Conservation (phyloP, 2,888 invertebrate species). For the Dascillus cervinus region DNA sequence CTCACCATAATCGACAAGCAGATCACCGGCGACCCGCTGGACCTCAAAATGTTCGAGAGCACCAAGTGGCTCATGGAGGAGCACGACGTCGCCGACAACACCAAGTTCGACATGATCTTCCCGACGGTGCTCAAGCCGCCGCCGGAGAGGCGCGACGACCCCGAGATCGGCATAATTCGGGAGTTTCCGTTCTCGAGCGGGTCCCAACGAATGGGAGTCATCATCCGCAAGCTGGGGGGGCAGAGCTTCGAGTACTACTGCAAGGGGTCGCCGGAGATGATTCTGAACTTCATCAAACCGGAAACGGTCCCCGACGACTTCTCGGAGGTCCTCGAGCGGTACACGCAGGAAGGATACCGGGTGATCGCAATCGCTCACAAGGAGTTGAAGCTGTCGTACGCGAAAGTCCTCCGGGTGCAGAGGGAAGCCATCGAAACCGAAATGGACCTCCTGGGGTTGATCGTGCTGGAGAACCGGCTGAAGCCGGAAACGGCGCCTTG, state of each 20-base stretch:
- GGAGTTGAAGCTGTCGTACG: slow-evolving; percentile 59
- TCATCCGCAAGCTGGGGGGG: slow-evolving; percentile 62
- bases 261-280: slow-evolving; percentile 85
- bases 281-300: slow-evolving; percentile 66
- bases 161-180: slow-evolving; percentile 65
- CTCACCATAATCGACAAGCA: slow-evolving; percentile 83
- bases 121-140: slow-evolving; percentile 76
- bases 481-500: slow-evolving; percentile 82
- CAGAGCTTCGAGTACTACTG: slow-evolving; percentile 38
- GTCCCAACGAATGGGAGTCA: slow-evolving; percentile 85
- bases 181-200: slow-evolving; percentile 75
- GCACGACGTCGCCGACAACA: slow-evolving; percentile 72
- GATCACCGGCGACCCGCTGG: slow-evolving; percentile 89
- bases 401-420: slow-evolving; percentile 65
- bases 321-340: slow-evolving; percentile 66
- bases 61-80: slow-evolving; percentile 89
- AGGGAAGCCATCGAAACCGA: slow-evolving; percentile 76
- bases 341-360: slow-evolving; percentile 87
- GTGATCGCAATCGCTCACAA: slow-evolving; percentile 85
- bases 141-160: slow-evolving; percentile 39
- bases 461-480: slow-evolving; percentile 90
- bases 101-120: slow-evolving; percentile 79
- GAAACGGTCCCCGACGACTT: slow-evolving; percentile 79
- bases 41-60: slow-evolving; percentile 95
- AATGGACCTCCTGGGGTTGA: slow-evolving; percentile 76